A percentile compares a stretch with the other conserved stretches of the same genome.
These are phyloP conservation scores for Paramisgurnus dabryanus DNA, from an alignment of 2,113 vertebrate species.

Conservation along the genomic window DNA sequence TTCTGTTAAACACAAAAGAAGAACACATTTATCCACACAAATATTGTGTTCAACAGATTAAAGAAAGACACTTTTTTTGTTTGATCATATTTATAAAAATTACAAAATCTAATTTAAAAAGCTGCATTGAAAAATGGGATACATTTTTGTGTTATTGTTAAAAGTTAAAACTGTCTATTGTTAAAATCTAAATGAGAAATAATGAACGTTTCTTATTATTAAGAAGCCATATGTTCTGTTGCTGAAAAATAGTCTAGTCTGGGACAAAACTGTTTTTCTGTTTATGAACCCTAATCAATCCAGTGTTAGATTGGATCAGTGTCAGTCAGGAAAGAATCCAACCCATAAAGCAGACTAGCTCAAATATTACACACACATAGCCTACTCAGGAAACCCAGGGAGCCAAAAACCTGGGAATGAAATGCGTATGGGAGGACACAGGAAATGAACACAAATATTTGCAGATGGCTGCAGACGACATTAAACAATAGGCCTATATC, in stretches of 20 bases:
- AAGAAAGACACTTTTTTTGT: too few relatives aligned
- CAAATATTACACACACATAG: conserved; percentile 3
- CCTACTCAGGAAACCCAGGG: conserved; percentile 24
- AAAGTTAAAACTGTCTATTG: too few relatives aligned
- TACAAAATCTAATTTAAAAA: too few relatives aligned
- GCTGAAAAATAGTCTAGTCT: not conserved
- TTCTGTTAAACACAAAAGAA: too few relatives aligned
- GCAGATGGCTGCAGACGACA: conserved; percentile 22
- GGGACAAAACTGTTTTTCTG: not conserved
- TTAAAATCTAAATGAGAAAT: too few relatives aligned
- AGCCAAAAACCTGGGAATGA: conserved; percentile 33
- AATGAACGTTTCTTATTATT: too few relatives aligned
- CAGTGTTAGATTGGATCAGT: not conserved
- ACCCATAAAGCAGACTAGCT: not conserved
- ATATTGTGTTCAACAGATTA: too few relatives aligned
- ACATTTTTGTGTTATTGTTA: too few relatives aligned
- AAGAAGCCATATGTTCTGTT: too few relatives aligned
- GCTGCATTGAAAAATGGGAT: too few relatives aligned
- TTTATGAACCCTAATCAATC: not conserved
- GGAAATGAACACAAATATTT: conserved; percentile 38
- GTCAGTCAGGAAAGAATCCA: not conserved
- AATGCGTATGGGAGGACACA: conserved; percentile 26
- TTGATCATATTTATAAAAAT: too few relatives aligned
- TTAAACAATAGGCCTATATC: not conserved
- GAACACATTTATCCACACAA: too few relatives aligned